These are phyloP conservation scores for Proales similis DNA, from an alignment of 1,140 invertebrate genomes.

Conservation along the genomic window DNA sequence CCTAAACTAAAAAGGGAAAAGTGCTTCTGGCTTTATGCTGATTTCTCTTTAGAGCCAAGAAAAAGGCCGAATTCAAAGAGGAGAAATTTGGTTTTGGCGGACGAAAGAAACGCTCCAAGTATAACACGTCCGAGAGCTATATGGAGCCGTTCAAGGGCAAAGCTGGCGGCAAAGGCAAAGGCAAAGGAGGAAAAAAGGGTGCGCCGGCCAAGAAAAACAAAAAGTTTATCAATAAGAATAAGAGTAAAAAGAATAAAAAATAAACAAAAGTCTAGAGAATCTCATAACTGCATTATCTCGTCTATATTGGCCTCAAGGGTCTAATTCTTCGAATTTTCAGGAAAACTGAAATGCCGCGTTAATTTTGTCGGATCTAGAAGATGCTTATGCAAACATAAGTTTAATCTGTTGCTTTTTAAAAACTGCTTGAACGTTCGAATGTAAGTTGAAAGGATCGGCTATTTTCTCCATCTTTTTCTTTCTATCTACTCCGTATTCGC, in stretches of 20 bases:
- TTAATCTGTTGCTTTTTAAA: too few species aligned
- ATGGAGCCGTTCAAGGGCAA: conserved; percentile 39
- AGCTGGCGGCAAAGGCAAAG: background rate
- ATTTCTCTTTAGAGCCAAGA: conserved; percentile 35
- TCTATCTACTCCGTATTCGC: too few species aligned
- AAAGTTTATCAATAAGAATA: conserved; percentile 36
- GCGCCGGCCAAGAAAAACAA: conserved; percentile 15
- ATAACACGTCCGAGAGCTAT: conserved; percentile 71
- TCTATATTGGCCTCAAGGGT: too few species aligned
- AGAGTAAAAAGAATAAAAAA: conserved; percentile 23
- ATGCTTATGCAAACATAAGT: too few species aligned
- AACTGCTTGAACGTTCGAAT: too few species aligned
- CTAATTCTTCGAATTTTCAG: too few species aligned
- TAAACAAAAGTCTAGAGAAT: too few species aligned
- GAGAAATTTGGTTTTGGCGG: conserved; percentile 89
- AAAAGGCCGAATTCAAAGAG: conserved; percentile 56
- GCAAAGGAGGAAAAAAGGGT: conserved; percentile 13
- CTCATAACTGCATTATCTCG: too few species aligned
- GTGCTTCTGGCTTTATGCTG: background rate
- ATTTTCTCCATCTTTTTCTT: too few species aligned
- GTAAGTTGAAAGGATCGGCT: too few species aligned
- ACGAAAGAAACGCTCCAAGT: conserved; percentile 79
- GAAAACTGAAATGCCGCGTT: too few species aligned
- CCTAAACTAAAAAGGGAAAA: background rate
- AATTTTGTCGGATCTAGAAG: too few species aligned